These are phyloP conservation scores for Mongoloraphidia duomilia DNA, from an alignment of 2,888 invertebrate genomes.

Conservation along the genomic window DNA sequence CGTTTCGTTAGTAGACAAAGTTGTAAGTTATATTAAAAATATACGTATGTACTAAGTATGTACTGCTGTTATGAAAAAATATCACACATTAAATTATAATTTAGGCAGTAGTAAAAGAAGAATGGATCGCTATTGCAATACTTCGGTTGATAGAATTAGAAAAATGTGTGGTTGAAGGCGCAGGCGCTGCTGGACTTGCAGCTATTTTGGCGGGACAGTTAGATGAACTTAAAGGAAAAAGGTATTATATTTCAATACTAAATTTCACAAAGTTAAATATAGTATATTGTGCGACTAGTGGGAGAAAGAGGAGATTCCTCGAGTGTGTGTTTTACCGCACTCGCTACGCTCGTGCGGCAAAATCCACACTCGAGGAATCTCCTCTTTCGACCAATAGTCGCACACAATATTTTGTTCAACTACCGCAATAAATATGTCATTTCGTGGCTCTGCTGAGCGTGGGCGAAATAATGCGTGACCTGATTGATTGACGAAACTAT, in stretches of 20 bases:
- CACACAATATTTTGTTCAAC: no score
- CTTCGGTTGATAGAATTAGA: constrained; percentile 46
- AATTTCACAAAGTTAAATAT: background rate
- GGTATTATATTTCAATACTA: constrained; percentile 26
- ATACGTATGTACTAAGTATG: background rate
- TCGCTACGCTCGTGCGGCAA: no score
- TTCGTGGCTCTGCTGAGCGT: no score
- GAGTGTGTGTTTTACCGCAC: no score
- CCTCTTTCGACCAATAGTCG: no score
- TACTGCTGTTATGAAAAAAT: background rate
- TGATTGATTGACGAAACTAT: no score
- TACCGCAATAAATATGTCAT: no score
- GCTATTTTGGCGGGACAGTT: constrained; percentile 48
- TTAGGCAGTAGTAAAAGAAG: constrained; percentile 42
- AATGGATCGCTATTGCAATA: constrained; percentile 49
- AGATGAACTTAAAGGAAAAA: constrained; percentile 51
- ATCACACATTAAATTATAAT: background rate
- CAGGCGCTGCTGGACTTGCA: constrained; percentile 53
- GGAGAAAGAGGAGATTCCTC: no score
- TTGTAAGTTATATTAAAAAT: constrained; percentile 32
- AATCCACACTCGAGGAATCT: no score
- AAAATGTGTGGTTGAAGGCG: constrained; percentile 60
- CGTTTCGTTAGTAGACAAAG: constrained; percentile 43
- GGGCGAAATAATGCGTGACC: no score
- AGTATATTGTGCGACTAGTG: no score